Conservation (phyloP, 2,113 vertebrate genomes). For the Perca schrenkii region DNA sequence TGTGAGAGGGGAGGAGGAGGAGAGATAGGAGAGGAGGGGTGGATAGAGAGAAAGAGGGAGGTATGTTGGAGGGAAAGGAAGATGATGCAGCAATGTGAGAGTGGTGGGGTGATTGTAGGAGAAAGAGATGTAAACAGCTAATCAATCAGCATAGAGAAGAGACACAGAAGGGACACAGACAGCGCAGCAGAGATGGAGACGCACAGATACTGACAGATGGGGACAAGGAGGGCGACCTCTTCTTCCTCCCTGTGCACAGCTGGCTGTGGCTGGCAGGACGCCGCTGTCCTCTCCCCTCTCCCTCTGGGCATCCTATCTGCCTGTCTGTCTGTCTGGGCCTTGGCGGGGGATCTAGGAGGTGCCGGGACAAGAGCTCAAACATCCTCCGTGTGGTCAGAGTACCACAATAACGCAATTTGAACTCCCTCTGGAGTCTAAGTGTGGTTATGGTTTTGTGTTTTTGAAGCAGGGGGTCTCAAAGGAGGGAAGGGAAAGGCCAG, state of each 20-base stretch:
- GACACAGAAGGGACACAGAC: conserved; percentile 12
- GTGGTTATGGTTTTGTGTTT: conserved; percentile 21
- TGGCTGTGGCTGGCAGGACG: conserved; percentile 54
- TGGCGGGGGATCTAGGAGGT: conserved; percentile 27
- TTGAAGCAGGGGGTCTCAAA: conserved; percentile 11
- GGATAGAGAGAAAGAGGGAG: conserved; percentile 14
- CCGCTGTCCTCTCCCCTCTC: conserved; percentile 27
- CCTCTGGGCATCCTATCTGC: conserved; percentile 37
- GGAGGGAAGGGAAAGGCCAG: neutral
- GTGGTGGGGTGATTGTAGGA: conserved; percentile 1
- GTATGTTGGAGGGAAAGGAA: conserved; percentile 12
- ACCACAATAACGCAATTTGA: neutral
- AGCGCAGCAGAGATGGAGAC: conserved; percentile 29
- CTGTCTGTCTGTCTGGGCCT: conserved; percentile 34
- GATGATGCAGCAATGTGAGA: conserved; percentile 26
- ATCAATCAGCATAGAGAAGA: conserved; percentile 48
- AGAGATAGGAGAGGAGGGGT: conserved; percentile 6
- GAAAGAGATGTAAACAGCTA: conserved; percentile 47
- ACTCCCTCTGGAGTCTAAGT: conserved; percentile 34
- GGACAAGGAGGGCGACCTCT: conserved; percentile 1
- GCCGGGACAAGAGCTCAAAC: conserved; percentile 32
- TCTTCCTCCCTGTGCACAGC: conserved; percentile 57
- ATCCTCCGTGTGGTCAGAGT: conserved; percentile 43
- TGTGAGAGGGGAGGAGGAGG: conserved; percentile 48
- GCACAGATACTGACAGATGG: conserved; percentile 36